Conservation (phyloP, 1,140 invertebrate genomes). For the Fopius arisanus region DNA sequence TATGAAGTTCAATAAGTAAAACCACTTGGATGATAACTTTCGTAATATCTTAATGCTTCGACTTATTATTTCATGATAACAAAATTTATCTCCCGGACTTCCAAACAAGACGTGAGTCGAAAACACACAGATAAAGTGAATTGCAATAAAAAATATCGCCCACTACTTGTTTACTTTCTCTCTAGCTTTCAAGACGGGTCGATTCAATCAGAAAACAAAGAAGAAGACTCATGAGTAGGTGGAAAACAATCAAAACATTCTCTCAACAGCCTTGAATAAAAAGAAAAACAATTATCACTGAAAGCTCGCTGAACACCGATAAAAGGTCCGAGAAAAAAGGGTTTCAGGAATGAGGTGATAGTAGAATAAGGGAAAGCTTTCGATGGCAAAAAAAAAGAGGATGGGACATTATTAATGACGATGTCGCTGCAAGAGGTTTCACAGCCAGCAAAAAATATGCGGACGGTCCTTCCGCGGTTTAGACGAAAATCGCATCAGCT, state of each 20-base stretch:
- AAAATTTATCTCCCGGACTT: not conserved
- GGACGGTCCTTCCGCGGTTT: not conserved
- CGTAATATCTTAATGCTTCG: not conserved
- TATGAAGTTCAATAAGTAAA: not conserved
- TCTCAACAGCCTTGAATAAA: not conserved
- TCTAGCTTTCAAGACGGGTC: not conserved
- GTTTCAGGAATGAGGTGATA: not conserved
- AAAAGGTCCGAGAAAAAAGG: not conserved
- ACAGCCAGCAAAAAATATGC: slow-evolving; percentile 1
- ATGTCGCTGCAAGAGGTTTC: not conserved
- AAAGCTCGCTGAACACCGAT: not conserved
- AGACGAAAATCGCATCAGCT: not conserved
- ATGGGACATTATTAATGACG: slow-evolving; percentile 8
- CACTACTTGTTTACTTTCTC: not conserved
- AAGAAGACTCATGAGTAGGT: not conserved
- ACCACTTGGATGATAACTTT: not conserved
- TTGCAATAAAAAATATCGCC: not conserved
- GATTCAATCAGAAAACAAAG: not conserved
- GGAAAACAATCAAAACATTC: slow-evolving; percentile 1
- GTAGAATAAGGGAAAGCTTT: not conserved
- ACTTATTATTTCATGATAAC: not conserved
- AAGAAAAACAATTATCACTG: slow-evolving; percentile 2
- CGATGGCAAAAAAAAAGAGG: not conserved
- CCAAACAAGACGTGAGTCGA: not conserved
- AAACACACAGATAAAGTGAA: not conserved